Evolutionary conservation across 2,888 invertebrate genomes (phyloP).

Genomic region (Lasioglossum zephyrum): DNA sequence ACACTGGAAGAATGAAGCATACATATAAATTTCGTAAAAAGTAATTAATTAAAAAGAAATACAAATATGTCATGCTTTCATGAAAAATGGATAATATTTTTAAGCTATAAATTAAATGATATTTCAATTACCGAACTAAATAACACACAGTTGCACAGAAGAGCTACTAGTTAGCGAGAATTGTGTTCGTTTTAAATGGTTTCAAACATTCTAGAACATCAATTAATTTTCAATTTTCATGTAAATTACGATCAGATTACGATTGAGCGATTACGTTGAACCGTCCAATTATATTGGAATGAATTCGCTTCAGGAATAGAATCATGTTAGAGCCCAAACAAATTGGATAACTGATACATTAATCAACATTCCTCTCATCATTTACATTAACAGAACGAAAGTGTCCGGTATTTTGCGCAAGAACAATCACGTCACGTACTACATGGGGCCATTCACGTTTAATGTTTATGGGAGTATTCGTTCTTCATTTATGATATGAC

Average conservation of each 20-base stretch:
- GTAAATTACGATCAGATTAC: not conserved
- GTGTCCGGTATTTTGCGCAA: not conserved
- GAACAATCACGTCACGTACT: not conserved
- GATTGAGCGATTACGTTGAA: not conserved
- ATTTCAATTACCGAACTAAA: not conserved
- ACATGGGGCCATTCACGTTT: not conserved
- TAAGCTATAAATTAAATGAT: not conserved
- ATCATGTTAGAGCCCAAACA: not conserved
- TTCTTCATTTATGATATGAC: conserved; percentile 11
- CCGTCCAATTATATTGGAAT: not conserved
- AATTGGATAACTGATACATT: not conserved
- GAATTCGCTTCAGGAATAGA: not conserved
- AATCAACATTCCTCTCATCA: not conserved
- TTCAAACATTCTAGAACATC: not conserved
- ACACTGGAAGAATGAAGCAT: no score
- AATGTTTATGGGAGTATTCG: conserved; percentile 11
- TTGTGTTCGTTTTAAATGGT: not conserved
- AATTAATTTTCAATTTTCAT: not conserved
- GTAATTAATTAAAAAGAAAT: no score
- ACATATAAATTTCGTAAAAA: no score
- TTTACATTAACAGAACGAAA: not conserved
- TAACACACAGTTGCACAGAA: not conserved
- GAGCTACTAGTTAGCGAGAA: not conserved
- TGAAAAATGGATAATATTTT: not conserved
- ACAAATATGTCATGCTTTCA: no score